Evolutionary conservation across 2,797 vertebrate genomes (phyloP), one percentile per base, ranked within the genome.

Genomic region (Hypotaenidia philippensis): DNA sequence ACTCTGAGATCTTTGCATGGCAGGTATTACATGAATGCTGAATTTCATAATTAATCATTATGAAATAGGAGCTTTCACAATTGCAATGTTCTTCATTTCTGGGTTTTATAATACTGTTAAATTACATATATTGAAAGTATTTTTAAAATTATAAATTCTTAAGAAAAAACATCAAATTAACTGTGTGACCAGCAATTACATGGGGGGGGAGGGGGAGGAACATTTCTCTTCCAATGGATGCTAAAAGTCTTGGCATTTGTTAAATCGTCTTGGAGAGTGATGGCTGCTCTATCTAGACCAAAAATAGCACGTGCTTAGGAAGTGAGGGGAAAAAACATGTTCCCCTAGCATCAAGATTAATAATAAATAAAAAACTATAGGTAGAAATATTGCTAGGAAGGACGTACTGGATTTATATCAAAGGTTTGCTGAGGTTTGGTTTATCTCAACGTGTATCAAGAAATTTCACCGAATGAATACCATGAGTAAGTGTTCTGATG

Each of bases 111-210:
- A 61, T 57, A 32, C 15, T 52, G 8, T 34, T 71, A 32, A 49
- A 49, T 60, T 74, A 29, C 13, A 29, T 15, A 19, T 72, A 57
- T 38, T 61, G n/a, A 34, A 83, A 65, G 5, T 38, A 4, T 27
- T 71, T 53, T 19, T 50, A 5, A 50, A 79, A 31, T 70, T 90
- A 57, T n/a, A 38, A 14, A 68, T 12, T 79, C 79, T 92, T 76
- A 45, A 96, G 89, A 88, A 76, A 34, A 94, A 97, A 25, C 49
- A 65, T 80, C 19, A 4, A 65, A 25, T 61, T 80, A 85, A 47
- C 59, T 88, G 15, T 85, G 64, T 69, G 66, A 78, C 91, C 50
- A 75, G 64, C 45, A 90, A 5, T 72, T 93, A 85, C 41, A 70
- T n/a, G 13, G 13, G 74, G 55, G 57, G 25, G 11, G n/a, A n/a